Conservation (phyloP, 2,113 vertebrate genomes). For the Tupaia tana region DNA sequence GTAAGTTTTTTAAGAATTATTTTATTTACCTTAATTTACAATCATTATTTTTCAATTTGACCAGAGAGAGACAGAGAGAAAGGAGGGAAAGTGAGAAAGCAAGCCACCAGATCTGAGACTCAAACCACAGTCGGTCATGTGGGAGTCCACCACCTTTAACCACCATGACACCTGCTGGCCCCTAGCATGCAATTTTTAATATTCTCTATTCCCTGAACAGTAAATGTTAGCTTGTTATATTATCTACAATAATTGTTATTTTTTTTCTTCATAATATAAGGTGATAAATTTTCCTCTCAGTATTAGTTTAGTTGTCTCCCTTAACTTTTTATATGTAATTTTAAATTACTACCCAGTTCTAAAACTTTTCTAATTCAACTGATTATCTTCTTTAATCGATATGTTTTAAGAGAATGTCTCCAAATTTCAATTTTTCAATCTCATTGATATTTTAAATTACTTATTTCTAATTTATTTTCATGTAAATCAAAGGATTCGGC, state of each 20-base stretch:
- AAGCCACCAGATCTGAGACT: too few species aligned
- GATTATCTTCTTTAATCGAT: neutral
- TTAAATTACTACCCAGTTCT: neutral
- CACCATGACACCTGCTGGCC: too few species aligned
- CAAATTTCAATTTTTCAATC: neutral
- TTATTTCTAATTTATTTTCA: conserved; percentile 34
- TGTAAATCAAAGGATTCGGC: neutral
- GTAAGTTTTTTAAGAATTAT: too few species aligned
- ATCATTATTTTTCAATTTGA: too few species aligned
- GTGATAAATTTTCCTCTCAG: neutral
- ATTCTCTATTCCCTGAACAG: neutral
- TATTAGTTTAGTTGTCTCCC: neutral
- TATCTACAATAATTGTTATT: neutral
- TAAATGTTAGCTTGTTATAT: neutral
- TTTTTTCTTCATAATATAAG: neutral
- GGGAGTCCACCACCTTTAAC: too few species aligned
- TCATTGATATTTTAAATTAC: neutral
- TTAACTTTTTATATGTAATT: neutral
- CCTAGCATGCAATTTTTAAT: too few species aligned
- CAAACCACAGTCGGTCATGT: too few species aligned
- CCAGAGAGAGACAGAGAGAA: too few species aligned
- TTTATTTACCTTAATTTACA: too few species aligned
- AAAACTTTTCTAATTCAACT: neutral
- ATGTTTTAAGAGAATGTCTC: neutral
- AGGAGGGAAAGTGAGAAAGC: too few species aligned